Percentiles rank a stretch among this genome's conserved stretches.
These are phyloP conservation scores for Umimayanthus chanpuru DNA, from an alignment of 92 coral and sea anemone genomes.

Conservation along the genomic window DNA sequence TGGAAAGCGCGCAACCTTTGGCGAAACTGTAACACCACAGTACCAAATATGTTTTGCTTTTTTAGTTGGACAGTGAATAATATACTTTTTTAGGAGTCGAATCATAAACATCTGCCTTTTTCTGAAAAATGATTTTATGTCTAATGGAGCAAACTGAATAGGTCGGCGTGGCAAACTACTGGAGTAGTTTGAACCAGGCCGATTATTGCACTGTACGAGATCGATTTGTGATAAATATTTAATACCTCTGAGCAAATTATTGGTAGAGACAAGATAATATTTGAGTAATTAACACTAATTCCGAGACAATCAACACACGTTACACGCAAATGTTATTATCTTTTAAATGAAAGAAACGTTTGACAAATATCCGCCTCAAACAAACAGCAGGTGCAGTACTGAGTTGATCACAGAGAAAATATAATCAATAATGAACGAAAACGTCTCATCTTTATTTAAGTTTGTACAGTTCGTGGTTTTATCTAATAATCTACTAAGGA, in stretches of 20 bases:
- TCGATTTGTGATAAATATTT: background rate
- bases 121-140: no score
- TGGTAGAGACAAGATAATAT: slow-evolving; percentile 5
- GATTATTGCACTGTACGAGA: slow-evolving; percentile 46
- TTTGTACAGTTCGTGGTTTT: background rate
- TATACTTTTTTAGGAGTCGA: no score
- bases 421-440: background rate
- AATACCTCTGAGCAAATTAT: background rate
- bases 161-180: background rate
- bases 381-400: background rate
- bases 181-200: background rate
- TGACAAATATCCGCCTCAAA: background rate
- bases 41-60: no score
- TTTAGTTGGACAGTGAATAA: no score
- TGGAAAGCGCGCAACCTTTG: no score
- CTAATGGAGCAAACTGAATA: background rate
- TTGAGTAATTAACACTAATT: background rate
- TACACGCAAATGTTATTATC: background rate
- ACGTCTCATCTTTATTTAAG: background rate
- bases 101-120: no score
- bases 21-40: no score
- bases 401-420: background rate
- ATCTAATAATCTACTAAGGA: background rate
- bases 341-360: background rate
- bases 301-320: slow-evolving; percentile 12